These are phyloP conservation scores for Bovichtus diacanthus DNA, from an alignment of 2,797 vertebrate species.

Conservation along the genomic window DNA sequence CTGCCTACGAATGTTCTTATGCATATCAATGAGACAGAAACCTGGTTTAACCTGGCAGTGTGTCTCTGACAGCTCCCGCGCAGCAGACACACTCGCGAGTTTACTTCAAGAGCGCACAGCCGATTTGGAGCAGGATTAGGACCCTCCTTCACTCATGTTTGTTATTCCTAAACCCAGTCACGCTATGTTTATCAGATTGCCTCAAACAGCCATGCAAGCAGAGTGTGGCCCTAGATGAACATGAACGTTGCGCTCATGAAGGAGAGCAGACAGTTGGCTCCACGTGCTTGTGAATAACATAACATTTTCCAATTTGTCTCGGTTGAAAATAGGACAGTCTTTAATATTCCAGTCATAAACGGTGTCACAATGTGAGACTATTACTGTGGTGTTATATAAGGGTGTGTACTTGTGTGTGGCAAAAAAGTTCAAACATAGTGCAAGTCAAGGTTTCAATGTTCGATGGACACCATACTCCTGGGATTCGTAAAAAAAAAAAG, in stretches of 20 bases:
- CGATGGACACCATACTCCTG: neutral
- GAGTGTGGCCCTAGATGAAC: slow-evolving; percentile 46
- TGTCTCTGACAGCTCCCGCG: slow-evolving; percentile 57
- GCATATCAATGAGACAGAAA: slow-evolving; percentile 42
- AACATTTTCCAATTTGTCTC: slow-evolving; percentile 58
- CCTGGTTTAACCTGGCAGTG: slow-evolving; percentile 37
- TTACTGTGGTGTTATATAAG: neutral
- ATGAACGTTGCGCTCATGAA: slow-evolving; percentile 35
- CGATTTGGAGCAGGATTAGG: slow-evolving; percentile 42
- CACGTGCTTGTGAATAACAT: slow-evolving; percentile 43
- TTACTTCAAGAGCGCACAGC: slow-evolving; percentile 57
- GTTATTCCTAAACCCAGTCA: slow-evolving; percentile 77
- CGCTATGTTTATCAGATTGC: slow-evolving; percentile 79
- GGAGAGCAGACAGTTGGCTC: slow-evolving; percentile 36
- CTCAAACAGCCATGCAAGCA: slow-evolving; percentile 57
- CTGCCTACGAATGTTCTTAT: slow-evolving; percentile 29
- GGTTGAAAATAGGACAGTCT: slow-evolving; percentile 38
- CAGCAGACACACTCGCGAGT: slow-evolving; percentile 48
- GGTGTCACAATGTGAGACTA: slow-evolving; percentile 9
- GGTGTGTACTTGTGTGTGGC: slow-evolving; percentile 8
- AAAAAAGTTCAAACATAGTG: neutral
- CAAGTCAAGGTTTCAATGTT: neutral
- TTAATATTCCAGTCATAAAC: slow-evolving; percentile 46
- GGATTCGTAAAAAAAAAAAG: neutral
- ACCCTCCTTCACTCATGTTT: slow-evolving; percentile 71